These are phyloP conservation scores for Gnathonemus echidnorhynchus DNA, from an alignment of 2,113 vertebrate genomes.

Conservation along the genomic window DNA sequence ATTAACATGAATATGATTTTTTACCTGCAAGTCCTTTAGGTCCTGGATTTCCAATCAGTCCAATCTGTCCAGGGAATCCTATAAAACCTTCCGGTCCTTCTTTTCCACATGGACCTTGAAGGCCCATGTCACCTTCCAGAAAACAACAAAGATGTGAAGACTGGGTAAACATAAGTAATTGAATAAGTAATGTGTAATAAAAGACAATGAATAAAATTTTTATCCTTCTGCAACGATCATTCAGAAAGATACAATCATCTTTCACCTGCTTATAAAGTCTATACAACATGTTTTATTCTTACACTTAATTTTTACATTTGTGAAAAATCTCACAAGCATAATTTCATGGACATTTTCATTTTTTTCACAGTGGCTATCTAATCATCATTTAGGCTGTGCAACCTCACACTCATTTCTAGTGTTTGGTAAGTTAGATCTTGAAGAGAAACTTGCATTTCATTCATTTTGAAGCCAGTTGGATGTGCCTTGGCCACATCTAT, in stretches of 20 bases:
- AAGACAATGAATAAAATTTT: not conserved
- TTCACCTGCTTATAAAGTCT: not conserved
- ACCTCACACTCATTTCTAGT: not conserved
- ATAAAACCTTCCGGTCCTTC: slow-evolving; percentile 43
- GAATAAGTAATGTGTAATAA: not conserved
- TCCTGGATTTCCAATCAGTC: slow-evolving; percentile 24
- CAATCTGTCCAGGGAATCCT: slow-evolving; percentile 42
- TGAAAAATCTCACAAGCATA: not conserved
- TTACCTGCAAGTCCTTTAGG: not conserved
- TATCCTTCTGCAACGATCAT: not conserved
- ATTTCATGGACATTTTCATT: not conserved
- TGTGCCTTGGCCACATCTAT: not conserved
- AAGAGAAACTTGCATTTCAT: not conserved
- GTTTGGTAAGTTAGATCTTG: not conserved
- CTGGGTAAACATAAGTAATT: not conserved
- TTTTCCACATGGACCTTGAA: slow-evolving; percentile 46
- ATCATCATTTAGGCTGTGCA: not conserved
- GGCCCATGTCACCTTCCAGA: slow-evolving; percentile 50
- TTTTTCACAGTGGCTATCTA: not conserved
- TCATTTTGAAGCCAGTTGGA: not conserved
- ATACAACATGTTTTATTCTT: not conserved
- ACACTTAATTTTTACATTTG: not conserved
- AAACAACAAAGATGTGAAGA: not conserved
- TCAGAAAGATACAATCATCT: not conserved
- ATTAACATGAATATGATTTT: not conserved